Percentiles rank a stretch among this genome's conserved stretches.
Evolutionary conservation across 2,113 vertebrate species (phyloP).

Genomic region (Ictalurus punctatus): DNA sequence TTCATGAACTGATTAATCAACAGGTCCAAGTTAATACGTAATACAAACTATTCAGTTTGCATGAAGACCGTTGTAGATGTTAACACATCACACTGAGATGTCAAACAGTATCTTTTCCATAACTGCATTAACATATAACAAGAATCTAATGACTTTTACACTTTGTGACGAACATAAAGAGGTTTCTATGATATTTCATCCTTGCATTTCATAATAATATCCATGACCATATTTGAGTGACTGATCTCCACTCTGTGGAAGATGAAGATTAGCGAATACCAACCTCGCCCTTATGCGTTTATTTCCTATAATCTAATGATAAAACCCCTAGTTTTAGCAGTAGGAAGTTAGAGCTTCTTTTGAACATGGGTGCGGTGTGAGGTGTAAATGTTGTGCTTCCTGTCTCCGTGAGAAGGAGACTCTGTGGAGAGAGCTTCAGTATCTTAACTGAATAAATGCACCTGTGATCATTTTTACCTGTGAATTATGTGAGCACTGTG

Average conservation of each 20-base stretch:
- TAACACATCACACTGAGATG: background rate
- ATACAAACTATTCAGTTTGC: background rate
- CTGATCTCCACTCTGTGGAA: slow-evolving; percentile 64
- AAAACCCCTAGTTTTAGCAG: slow-evolving; percentile 34
- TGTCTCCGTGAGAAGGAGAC: slow-evolving; percentile 21
- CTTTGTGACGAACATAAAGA: slow-evolving; percentile 61
- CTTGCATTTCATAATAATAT: slow-evolving; percentile 63
- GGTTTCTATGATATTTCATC: slow-evolving; percentile 58
- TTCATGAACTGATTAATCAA: background rate
- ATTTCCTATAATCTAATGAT: slow-evolving; percentile 52
- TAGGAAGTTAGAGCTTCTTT: background rate
- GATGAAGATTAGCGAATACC: slow-evolving; percentile 53
- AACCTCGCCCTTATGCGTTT: slow-evolving; percentile 48
- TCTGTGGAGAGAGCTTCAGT: background rate
- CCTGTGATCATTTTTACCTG: no score
- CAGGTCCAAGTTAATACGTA: background rate
- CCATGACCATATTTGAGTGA: slow-evolving; percentile 63
- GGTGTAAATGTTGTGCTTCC: slow-evolving; percentile 1
- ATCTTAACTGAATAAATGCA: background rate
- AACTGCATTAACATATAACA: slow-evolving; percentile 20
- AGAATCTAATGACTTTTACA: slow-evolving; percentile 61
- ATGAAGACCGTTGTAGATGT: background rate
- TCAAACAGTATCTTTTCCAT: background rate
- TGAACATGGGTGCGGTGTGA: slow-evolving; percentile 8
- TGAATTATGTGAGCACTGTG: background rate